Evolutionary conservation across 2,888 invertebrate species (phyloP), one percentile per base, ranked within the genome.

Genomic region (Atrina japonica): DNA sequence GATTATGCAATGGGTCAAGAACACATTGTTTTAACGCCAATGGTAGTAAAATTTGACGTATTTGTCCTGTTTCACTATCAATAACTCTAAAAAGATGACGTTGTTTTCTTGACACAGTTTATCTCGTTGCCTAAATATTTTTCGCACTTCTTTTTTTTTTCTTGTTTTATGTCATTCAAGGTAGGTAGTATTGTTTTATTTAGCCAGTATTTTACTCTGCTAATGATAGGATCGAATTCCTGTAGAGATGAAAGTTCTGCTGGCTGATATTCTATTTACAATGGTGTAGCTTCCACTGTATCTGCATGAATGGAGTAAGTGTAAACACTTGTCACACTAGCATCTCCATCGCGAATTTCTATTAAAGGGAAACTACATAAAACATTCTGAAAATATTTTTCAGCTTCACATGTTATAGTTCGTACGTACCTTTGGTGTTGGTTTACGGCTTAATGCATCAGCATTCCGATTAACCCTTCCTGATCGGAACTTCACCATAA

Each of bases 401-500:
- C 35, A 56, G 40, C 25, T 30, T 29, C 11, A 55, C 55, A 55
- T n/a, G 29, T 29, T n/a, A 35, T 18, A 56, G 30, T 40, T 35
- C 35, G 35, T n/a, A 11, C 29, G 21, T 29, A 21, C 2, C 21
- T 56, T 56, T n/a, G 30, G 56, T 30, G 21, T 50, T 18, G 63
- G 52, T 52, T 56, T 63, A 21, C 69, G 43, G 40, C 56, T 69
- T 3, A 76, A 67, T 21, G 76, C 60, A 60, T 81, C 78, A 11
- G 79, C 73, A 65, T 67, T 75, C 29, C 41, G 45, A 41, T 76
- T 74, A n/a, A 21, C 21, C 25, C 59, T 71, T 11, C 76, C 76
- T 3, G 72, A 71, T n/a, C 71, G 60, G 49, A 77, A 67, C 27
- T 76, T 71, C 29, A 77, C 66, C 30, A 41, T 43, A 61, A 80